Evolutionary conservation across 2,113 vertebrate species (phyloP).

Genomic region (Salvelinus fontinalis): DNA sequence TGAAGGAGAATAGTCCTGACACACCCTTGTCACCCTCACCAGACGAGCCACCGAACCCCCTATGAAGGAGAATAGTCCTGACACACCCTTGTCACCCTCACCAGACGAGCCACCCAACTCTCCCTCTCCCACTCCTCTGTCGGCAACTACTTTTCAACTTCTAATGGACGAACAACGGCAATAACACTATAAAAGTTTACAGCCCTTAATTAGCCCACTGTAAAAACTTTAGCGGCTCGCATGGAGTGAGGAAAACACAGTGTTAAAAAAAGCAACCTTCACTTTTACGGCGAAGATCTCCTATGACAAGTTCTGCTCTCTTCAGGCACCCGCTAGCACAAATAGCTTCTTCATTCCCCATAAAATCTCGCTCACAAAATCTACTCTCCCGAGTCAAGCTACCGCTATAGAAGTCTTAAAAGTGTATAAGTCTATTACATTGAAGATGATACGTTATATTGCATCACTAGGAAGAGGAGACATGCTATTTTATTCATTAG

Average conservation of each 20-base stretch:
- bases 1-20: slow-evolving; percentile 2
- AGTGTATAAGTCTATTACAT: slow-evolving; percentile 3
- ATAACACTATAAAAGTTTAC: slow-evolving; percentile 44
- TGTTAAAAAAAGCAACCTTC: slow-evolving; percentile 34
- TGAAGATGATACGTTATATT: background rate
- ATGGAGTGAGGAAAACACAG: slow-evolving; percentile 39
- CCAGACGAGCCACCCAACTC: background rate
- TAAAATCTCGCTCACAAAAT: background rate
- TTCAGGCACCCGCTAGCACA: background rate
- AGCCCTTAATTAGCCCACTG: slow-evolving; percentile 42
- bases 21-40: background rate
- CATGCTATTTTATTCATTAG: slow-evolving; percentile 47
- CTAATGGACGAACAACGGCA: slow-evolving; percentile 26
- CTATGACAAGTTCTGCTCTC: slow-evolving; percentile 20
- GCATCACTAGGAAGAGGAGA: slow-evolving; percentile 35
- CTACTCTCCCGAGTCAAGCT: slow-evolving; percentile 5
- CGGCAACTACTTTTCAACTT: slow-evolving; percentile 11
- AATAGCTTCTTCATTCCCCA: background rate
- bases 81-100: background rate
- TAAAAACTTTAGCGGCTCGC: slow-evolving; percentile 23
- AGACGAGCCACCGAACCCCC: too few relatives aligned
- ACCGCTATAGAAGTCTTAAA: background rate
- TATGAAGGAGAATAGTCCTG: background rate
- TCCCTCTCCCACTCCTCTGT: background rate
- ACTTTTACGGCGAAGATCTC: slow-evolving; percentile 33